Conservation (phyloP, 2,113 vertebrate species). For the Sceloporus undulatus region DNA sequence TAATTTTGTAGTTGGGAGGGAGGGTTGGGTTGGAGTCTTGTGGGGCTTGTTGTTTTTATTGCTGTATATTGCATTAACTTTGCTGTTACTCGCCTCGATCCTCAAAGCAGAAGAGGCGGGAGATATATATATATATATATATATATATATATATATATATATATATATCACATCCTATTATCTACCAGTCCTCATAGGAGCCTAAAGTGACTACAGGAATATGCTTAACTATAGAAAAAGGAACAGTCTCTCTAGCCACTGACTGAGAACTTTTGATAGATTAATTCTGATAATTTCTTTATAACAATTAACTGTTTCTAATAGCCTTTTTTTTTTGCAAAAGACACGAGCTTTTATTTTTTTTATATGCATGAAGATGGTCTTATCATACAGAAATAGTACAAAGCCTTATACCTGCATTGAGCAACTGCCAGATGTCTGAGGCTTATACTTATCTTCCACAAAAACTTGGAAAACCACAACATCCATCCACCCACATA, state of each 20-base stretch:
- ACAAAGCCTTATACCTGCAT: neutral
- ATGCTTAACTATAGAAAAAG: constrained; percentile 33
- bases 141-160: too few relatives aligned
- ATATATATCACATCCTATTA: neutral
- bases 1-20: too few relatives aligned
- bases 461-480: too few relatives aligned
- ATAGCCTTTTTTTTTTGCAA: neutral
- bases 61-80: too few relatives aligned
- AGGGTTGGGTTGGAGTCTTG: too few relatives aligned
- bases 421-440: too few relatives aligned
- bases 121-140: too few relatives aligned
- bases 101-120: too few relatives aligned
- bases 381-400: neutral
- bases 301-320: constrained; percentile 3
- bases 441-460: too few relatives aligned
- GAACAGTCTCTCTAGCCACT: neutral
- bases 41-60: too few relatives aligned
- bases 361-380: neutral
- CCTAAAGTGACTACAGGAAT: constrained; percentile 30
- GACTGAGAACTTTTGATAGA: constrained; percentile 28
- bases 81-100: too few relatives aligned
- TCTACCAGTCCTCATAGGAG: constrained; percentile 51
- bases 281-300: neutral
- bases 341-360: constrained; percentile 3
- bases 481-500: too few relatives aligned